Base-by-base conservation (phyloP, 2,113 vertebrate species). In the Motacilla alba region DNA sequence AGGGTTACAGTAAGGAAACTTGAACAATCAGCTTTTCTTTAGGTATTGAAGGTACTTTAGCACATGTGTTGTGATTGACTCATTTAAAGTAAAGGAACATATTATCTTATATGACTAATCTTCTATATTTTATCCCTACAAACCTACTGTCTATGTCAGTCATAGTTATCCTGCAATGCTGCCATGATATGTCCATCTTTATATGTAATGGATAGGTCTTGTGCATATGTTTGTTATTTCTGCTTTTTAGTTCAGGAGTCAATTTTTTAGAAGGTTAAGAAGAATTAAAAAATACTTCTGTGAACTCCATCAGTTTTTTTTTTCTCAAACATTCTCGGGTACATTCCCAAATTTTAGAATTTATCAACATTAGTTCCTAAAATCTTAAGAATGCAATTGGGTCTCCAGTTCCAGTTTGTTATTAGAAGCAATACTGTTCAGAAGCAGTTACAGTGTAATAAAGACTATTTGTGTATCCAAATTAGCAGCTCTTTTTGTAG, bases 11-110 rank as follows among this genome's bases (percentile, higher is more conserved):
- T 74, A 62, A 81, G 47, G 84, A 69, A 78, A 75, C 66, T 58
- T 75, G 20, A 77, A 62, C 55, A 68, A 55, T 63, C 41, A 52
- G 33, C 56, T 90, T 89, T 94, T 83, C 44, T 64, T 76, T 85
- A 53, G 26, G 5, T 69, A 46, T 43, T 83, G 53, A 76, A 58
- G 13, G 35, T 93, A 13, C 53, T 73, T 90, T 31, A 46, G 44
- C 19, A 52, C 4, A 0, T 52, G 9, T 11, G 19, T 44, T 3
- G 6, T 19, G 26, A 46, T 33, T 85, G 79, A 83, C 49, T 78
- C 13, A 73, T 78, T 80, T 88, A 52, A 88, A 85, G 13, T 76
- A 82, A 69, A 75, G 75, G 8, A 79, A 31, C 15, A 10, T 33
- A 43, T 39, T 35, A 11, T 59, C 15, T 91, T 64, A 13, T 9